phyloP scores from a whole-genome alignment of 2,888 invertebrate genomes.

The Caenorhabditis plicata region DNA sequence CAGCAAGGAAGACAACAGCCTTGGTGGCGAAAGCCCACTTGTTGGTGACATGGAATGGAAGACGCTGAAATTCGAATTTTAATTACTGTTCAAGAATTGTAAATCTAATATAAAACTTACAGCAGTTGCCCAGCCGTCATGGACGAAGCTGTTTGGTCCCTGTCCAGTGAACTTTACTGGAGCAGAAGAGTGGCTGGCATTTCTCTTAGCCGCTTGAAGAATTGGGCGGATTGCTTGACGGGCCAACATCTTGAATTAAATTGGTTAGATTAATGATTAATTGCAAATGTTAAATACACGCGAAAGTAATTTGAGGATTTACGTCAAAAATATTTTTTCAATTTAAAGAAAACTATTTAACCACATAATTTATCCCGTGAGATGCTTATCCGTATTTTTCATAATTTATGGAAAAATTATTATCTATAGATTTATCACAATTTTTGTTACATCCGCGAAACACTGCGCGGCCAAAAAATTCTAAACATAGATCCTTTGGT shows the following conservation, averaged over 20 bases:
- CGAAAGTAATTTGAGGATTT: no score
- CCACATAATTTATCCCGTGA: no score
- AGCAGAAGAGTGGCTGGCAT: slow-evolving; percentile 33
- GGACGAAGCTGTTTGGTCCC: slow-evolving; percentile 52
- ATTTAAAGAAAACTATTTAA: no score
- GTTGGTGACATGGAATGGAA: slow-evolving; percentile 55
- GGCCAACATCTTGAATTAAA: slow-evolving; percentile 37
- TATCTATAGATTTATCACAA: no score
- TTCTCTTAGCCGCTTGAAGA: slow-evolving; percentile 38
- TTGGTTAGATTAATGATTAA: not conserved
- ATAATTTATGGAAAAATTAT: no score
- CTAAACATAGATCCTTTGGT: no score
- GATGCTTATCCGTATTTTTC: no score
- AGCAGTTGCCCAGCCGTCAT: slow-evolving; percentile 61
- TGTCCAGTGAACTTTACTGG: slow-evolving; percentile 47
- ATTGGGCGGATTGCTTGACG: slow-evolving; percentile 47
- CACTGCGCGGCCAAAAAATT: no score
- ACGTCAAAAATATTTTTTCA: no score
- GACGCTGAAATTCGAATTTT: slow-evolving; percentile 36
- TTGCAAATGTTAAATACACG: no score
- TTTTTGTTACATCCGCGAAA: no score
- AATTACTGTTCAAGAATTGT: not conserved
- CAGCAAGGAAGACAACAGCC: slow-evolving; percentile 50
- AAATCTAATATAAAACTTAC: slow-evolving; percentile 40
- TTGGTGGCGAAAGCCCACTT: slow-evolving; percentile 54